A percentile compares a stretch with the other conserved stretches of the same genome.
Conservation (phyloP, 2,888 invertebrate species). For the Thereva unica region DNA sequence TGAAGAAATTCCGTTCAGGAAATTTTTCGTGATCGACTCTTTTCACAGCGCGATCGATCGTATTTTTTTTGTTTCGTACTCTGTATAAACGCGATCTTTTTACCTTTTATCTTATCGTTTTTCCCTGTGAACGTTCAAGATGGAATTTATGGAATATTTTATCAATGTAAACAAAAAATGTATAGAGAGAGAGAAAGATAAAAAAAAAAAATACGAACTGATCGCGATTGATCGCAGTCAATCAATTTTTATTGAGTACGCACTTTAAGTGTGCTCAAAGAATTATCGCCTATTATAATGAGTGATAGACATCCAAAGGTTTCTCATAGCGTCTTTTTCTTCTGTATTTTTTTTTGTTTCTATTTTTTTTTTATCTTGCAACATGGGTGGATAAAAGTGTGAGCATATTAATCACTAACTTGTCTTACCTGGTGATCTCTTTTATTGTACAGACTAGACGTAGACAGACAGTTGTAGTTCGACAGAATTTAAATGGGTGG, state of each 20-base stretch:
- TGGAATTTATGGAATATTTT: no score
- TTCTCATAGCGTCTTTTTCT: constrained; percentile 8
- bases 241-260: constrained; percentile 20
- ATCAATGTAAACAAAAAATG: no score
- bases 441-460: constrained; percentile 8
- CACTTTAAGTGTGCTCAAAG: constrained; percentile 24
- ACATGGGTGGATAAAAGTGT: constrained; percentile 25
- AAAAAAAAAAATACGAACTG: not conserved
- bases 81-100: no score
- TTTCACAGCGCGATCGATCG: no score
- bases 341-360: no score
- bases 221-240: constrained; percentile 23
- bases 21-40: no score
- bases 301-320: constrained; percentile 26
- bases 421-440: constrained; percentile 23
- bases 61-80: no score
- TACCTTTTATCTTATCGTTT: no score
- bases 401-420: constrained; percentile 25
- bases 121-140: no score
- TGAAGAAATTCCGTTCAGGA: no score
- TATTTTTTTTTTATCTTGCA: no score
- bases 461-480: constrained; percentile 11
- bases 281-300: constrained; percentile 32
- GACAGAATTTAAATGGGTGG: constrained; percentile 23
- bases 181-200: not conserved